These are phyloP conservation scores for Chlorodrepanis virens DNA, from an alignment of 2,113 vertebrate genomes.

Conservation along the genomic window DNA sequence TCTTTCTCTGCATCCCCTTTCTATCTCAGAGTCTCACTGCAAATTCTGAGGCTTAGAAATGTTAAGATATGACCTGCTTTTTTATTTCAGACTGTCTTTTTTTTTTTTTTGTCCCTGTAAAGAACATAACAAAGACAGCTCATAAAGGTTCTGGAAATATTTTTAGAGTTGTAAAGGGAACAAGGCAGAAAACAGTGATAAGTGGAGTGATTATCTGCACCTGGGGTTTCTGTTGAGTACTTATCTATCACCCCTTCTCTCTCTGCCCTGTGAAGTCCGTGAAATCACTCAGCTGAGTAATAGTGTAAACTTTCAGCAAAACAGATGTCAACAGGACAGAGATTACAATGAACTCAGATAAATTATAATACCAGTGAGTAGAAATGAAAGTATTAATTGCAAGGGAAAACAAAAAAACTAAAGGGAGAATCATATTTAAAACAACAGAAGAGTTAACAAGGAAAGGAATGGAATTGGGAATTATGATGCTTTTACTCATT, in stretches of 20 bases:
- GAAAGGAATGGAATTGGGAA: neutral
- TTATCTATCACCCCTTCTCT: neutral
- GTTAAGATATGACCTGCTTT: neutral
- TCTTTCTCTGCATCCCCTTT: neutral
- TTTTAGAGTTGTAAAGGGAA: neutral
- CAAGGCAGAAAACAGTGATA: neutral
- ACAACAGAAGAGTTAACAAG: neutral
- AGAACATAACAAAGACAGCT: neutral
- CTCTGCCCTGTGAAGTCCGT: neutral
- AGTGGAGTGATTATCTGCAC: neutral
- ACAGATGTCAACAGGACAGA: neutral
- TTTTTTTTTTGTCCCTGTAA: neutral
- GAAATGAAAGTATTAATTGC: neutral
- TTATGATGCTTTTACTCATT: neutral
- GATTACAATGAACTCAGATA: neutral
- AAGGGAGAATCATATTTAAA: neutral
- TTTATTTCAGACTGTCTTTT: neutral
- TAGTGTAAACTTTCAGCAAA: neutral
- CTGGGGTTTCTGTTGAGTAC: neutral
- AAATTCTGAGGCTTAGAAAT: neutral
- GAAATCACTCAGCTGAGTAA: neutral
- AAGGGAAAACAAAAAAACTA: neutral
- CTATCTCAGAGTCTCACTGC: neutral
- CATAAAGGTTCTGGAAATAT: neutral
- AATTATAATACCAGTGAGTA: neutral